Conservation (phyloP, 2,888 invertebrate species). For the Dasypogon diadema region DNA sequence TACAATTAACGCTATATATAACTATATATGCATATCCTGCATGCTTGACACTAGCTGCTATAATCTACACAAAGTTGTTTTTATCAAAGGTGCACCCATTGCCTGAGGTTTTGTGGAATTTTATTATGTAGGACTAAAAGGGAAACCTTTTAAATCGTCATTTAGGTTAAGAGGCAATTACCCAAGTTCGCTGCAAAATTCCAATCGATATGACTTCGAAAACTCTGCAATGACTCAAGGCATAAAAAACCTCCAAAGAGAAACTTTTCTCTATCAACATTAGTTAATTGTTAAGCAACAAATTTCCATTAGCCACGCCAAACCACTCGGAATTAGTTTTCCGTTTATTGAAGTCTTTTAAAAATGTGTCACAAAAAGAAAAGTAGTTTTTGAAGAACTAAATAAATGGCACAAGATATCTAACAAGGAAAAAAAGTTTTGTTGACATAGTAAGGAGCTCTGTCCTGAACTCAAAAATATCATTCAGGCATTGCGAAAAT, state of each 20-base stretch:
- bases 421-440: slow-evolving; percentile 35
- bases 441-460: slow-evolving; percentile 4
- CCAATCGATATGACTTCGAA: slow-evolving; percentile 21
- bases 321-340: slow-evolving; percentile 1
- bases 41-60: too few relatives aligned
- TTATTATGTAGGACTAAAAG: too few relatives aligned
- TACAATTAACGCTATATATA: too few relatives aligned
- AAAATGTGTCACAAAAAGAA: slow-evolving; percentile 24
- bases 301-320: slow-evolving; percentile 33
- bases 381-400: background rate
- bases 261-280: slow-evolving; percentile 22
- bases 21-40: too few relatives aligned
- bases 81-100: too few relatives aligned
- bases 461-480: slow-evolving; percentile 9
- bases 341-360: background rate
- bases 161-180: slow-evolving; percentile 38
- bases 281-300: slow-evolving; percentile 32
- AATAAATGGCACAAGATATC: slow-evolving; percentile 31
- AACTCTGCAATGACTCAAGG: slow-evolving; percentile 23
- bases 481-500: background rate
- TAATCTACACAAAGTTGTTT: too few relatives aligned
- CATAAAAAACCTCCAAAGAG: background rate
- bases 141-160: slow-evolving; percentile 5
- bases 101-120: too few relatives aligned
- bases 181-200: slow-evolving; percentile 10